Conservation (phyloP, 1,140 invertebrate species). For the Pogonognathellus flavescens region DNA sequence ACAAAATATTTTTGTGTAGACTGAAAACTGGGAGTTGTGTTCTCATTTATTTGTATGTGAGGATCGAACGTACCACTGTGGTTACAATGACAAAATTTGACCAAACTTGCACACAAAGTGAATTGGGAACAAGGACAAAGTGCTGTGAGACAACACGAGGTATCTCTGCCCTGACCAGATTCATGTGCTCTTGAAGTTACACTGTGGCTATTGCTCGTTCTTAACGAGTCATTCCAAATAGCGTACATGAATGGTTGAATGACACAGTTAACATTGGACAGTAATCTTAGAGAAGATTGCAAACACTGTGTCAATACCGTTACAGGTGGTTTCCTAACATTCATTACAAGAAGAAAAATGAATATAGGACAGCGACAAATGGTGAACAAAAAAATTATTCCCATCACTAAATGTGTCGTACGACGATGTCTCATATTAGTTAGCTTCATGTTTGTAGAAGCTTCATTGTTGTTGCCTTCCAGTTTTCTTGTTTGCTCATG, state of each 20-base stretch:
- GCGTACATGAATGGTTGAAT: constrained; percentile 64
- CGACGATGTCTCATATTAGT: constrained; percentile 44
- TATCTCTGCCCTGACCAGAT: too few relatives aligned
- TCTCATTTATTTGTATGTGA: background rate
- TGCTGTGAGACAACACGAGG: background rate
- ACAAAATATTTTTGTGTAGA: constrained; percentile 22
- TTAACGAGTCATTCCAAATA: constrained; percentile 63
- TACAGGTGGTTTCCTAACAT: background rate
- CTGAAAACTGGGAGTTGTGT: background rate
- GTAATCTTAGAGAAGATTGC: constrained; percentile 45
- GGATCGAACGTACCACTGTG: background rate
- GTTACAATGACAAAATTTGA: background rate
- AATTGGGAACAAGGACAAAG: background rate
- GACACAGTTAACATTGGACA: constrained; percentile 56
- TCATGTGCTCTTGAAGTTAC: background rate
- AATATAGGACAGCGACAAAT: constrained; percentile 56
- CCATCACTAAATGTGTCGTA: constrained; percentile 52
- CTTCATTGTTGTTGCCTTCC: background rate
- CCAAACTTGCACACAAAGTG: background rate
- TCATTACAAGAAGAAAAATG: constrained; percentile 56
- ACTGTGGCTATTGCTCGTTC: background rate
- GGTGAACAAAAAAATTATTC: constrained; percentile 48
- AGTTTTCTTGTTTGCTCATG: constrained; percentile 12
- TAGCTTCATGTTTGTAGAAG: background rate
- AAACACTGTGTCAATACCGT: background rate